Percentiles rank a stretch among this genome's conserved stretches.
Conservation (phyloP, 2,797 vertebrate genomes). For the Brachymystax lenok region DNA sequence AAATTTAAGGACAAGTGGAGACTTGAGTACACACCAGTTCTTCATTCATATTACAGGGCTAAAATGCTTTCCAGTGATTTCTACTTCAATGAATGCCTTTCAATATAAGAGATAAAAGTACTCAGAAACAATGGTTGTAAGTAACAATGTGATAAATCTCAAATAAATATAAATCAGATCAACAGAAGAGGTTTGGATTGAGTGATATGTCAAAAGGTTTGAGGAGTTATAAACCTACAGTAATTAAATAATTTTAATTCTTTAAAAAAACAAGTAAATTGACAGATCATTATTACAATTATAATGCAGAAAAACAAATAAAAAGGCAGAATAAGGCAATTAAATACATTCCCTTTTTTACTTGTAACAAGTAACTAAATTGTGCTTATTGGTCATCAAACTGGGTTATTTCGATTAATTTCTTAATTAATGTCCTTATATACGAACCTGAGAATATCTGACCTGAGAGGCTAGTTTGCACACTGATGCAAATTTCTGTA, state of each 20-base stretch:
- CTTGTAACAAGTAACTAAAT: conserved; percentile 32
- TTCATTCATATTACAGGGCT: conserved; percentile 38
- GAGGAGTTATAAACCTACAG: not conserved
- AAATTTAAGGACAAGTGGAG: conserved; percentile 12
- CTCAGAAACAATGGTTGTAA: conserved; percentile 19
- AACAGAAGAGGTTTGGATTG: not conserved
- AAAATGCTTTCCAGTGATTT: conserved; percentile 61
- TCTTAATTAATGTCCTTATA: conserved; percentile 23
- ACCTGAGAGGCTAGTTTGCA: conserved; percentile 63
- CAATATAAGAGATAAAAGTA: conserved; percentile 6
- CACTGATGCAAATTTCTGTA: conserved; percentile 9
- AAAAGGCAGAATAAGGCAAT: conserved; percentile 19
- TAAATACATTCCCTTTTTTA: conserved; percentile 21
- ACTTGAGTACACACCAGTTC: conserved; percentile 18
- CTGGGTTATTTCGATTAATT: not conserved
- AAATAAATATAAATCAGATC: conserved; percentile 21
- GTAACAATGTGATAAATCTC: conserved; percentile 11
- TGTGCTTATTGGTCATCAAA: conserved; percentile 21
- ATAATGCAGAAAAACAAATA: not conserved
- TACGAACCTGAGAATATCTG: conserved; percentile 68
- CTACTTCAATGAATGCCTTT: conserved; percentile 37
- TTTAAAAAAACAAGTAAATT: conserved; percentile 6
- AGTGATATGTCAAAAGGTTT: conserved; percentile 9
- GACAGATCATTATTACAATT: not conserved
- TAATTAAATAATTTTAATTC: not conserved